Base-by-base conservation (phyloP, 1,140 invertebrate genomes). In the Drosophila yakuba region DNA sequence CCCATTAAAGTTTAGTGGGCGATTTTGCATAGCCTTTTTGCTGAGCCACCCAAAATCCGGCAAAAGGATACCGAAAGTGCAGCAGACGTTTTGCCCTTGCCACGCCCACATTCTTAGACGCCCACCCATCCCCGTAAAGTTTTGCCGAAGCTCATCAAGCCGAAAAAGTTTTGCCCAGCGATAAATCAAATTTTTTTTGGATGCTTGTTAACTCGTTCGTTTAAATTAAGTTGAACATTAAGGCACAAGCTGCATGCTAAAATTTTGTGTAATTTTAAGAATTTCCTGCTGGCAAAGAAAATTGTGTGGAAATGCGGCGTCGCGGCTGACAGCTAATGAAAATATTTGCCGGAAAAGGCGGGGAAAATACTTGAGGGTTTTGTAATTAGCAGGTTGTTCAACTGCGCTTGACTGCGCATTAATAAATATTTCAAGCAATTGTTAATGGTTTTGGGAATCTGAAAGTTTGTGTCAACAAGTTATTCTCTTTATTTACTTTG, bases 221-320 rank as follows among this genome's bases (percentile, higher is more conserved):
- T 83, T 79, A 83, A 88, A 80, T 88, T 88, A 77, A 88, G 84
- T 77, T 73, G 79, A 88, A 52, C 83, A 86, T 88, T 86, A 69
- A 63, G 35, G 58, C 28, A 23, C 25, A 54, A 58, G 64, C 62
- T 48, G 28, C 15, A 39, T 23, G 50, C 50, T 59, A 25, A 51
- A 78, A 81, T 86, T 80, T 67, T 67, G 67, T 79, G 67, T 79
- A 73, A 78, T 82, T 86, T 82, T 61, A 69, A 51, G 50, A 50
- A 74, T 50, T 69, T 71, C 35, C 55, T 12, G 17, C 8, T 6
- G 11, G 28, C 4, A 4, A 38, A 32, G 51, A 7, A 20, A 20
- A 17, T 59, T 35, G 17, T 25, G 63, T 38, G 54, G 14, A 59
- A 78, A 58, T 45, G 43, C 74, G 60, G 54, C 57, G 39, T 23